A percentile compares a stretch with the other conserved stretches of the same genome.
Evolutionary conservation across 2,113 vertebrate genomes (phyloP).

Genomic region (Otolemur garnettii): DNA sequence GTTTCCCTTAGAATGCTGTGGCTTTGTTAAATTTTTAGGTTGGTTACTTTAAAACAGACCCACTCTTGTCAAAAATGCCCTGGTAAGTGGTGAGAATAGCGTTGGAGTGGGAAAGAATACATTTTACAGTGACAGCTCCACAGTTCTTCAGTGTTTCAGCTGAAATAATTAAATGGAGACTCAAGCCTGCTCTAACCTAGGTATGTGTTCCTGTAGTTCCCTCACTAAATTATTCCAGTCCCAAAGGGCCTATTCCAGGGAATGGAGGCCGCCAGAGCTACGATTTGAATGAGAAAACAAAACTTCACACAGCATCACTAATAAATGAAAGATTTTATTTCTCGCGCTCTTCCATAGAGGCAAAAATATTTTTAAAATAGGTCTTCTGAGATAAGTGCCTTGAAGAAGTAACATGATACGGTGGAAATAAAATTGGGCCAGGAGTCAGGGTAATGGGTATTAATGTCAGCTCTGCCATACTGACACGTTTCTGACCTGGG

Average conservation of each 20-base stretch:
- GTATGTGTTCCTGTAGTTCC: slow-evolving; percentile 54
- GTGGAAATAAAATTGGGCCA: not conserved
- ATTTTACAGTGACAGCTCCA: slow-evolving; percentile 47
- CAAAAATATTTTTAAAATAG: not conserved
- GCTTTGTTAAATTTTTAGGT: slow-evolving; percentile 54
- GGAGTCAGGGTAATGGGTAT: accelerated
- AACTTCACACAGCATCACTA: not conserved
- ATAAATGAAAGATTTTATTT: not conserved
- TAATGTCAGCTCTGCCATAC: not conserved
- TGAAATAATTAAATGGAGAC: slow-evolving; percentile 69
- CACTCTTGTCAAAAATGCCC: slow-evolving; percentile 38
- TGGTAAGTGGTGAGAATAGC: not conserved
- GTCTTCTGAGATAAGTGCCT: not conserved
- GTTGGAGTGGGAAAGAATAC: not conserved
- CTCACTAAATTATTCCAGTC: slow-evolving; percentile 33
- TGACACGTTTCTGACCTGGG: not conserved
- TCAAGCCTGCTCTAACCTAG: not conserved
- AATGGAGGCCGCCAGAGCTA: not conserved
- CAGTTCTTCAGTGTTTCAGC: slow-evolving; percentile 27
- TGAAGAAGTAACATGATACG: not conserved
- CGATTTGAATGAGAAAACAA: not conserved
- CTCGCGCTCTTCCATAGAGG: not conserved
- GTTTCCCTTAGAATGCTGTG: slow-evolving; percentile 48
- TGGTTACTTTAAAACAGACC: slow-evolving; percentile 68
- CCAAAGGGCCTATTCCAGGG: slow-evolving; percentile 3